Base-by-base conservation (phyloP, 1,140 invertebrate genomes). In the Diorhabda elongata region DNA sequence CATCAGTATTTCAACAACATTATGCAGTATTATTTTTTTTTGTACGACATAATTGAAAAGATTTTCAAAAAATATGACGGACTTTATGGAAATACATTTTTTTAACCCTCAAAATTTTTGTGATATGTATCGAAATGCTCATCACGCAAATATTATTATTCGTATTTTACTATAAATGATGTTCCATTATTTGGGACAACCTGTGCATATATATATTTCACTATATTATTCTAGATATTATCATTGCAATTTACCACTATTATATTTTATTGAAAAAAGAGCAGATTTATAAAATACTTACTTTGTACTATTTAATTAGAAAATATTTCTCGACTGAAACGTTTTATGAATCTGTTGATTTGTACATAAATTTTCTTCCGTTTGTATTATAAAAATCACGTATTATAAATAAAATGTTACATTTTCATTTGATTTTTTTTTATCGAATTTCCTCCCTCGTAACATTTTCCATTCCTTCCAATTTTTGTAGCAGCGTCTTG, bases 101-200 rank as follows among this genome's bases (percentile, higher is more conserved):
- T 26, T 26, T 26, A 26, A 26, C 26, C 26, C 26, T 26, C 75
- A 74, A 73, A 71, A 69, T 69, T 66, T 75, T 77, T 78, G 77
- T 78, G 77, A 78, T 78, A 78, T 74, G 68, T 73, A 73, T 72
- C 74, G 74, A 70, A 77, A 75, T 77, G 76, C 76, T 77, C 77
- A 77, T 78, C 76, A 77, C 76, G 76, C 66, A 61, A 73, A 67
- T 68, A 73, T 71, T 60, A 60, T 65, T 47, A 61, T 61, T 71
- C 66, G 47, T 26, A 26, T 26, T 26, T 26, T 26, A 26, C 58
- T 58, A 57, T 62, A 8, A 45, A 52, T 62, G 59, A 57, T 43
- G 2, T 58, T 66, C 47, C 62, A 26, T 26, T 26, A 26, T 26
- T 26, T 26, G 26, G 26, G 26, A 26, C 26, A 26, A 26, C 26